Percentiles rank a stretch among this genome's conserved stretches.
Conservation (phyloP, 2,797 vertebrate species). For the Argya squamiceps region DNA sequence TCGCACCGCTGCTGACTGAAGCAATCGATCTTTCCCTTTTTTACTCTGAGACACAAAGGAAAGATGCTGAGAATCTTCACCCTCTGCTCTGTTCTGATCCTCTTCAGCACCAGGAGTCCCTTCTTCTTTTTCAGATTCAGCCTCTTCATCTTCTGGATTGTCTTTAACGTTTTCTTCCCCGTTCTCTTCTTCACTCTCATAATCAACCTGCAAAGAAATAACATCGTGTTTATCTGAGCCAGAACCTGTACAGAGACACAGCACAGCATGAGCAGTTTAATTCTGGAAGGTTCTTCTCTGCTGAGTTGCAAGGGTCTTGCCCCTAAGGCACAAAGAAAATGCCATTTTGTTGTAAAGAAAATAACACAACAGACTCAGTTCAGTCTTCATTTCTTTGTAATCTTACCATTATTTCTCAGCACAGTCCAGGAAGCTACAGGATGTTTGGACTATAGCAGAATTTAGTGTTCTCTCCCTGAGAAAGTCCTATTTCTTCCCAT, state of each 20-base stretch:
- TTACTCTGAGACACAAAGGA: background rate
- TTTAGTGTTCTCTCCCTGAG: background rate
- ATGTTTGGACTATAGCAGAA: background rate
- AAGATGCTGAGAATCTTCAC: background rate
- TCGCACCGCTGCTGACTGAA: slow-evolving; percentile 61
- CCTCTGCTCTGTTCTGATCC: background rate
- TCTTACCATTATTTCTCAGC: background rate
- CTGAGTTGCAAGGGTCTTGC: background rate
- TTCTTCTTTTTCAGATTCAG: background rate
- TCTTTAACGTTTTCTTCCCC: slow-evolving; percentile 32
- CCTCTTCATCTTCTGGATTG: slow-evolving; percentile 65
- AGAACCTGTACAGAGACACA: background rate
- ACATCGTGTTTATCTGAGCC: background rate
- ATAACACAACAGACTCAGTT: background rate
- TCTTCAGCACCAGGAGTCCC: background rate
- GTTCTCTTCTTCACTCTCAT: slow-evolving; percentile 90
- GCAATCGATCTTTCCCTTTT: background rate
- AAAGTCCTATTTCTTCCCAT: background rate
- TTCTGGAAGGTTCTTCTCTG: background rate
- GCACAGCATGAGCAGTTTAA: background rate
- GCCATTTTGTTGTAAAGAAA: background rate
- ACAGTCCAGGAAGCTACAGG: background rate
- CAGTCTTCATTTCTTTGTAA: background rate
- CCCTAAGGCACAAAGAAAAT: background rate
- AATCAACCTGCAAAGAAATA: slow-evolving; percentile 85